Conservation (phyloP, 2,113 vertebrate genomes). For the Cyanistes caeruleus region DNA sequence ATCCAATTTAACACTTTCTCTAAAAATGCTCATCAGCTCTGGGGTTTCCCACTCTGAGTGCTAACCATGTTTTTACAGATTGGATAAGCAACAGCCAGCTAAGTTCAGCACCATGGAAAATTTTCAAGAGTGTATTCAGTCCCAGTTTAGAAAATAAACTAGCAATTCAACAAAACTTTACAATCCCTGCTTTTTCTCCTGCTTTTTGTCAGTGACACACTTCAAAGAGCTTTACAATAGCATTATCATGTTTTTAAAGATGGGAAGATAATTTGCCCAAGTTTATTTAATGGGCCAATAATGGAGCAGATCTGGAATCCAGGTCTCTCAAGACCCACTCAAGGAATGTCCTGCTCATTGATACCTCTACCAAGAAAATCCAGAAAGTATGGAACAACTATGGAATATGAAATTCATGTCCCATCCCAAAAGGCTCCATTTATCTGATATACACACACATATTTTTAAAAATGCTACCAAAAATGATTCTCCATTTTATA, state of each 20-base stretch:
- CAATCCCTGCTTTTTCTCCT: not conserved
- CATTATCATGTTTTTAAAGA: not conserved
- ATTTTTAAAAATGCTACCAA: not conserved
- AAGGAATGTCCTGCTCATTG: not conserved
- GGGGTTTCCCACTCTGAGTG: not conserved
- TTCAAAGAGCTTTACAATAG: not conserved
- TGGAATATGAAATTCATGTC: not conserved
- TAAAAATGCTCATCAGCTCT: not conserved
- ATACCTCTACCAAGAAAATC: not conserved
- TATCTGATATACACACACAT: not conserved
- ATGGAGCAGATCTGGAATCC: not conserved
- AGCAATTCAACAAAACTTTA: not conserved
- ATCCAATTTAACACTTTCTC: not conserved
- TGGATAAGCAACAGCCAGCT: not conserved
- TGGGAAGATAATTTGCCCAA: not conserved
- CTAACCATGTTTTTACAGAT: not conserved
- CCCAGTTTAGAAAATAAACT: not conserved
- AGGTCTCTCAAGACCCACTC: not conserved
- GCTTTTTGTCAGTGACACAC: not conserved
- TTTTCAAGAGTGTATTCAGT: not conserved
- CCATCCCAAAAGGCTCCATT: not conserved
- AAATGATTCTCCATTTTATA: not conserved
- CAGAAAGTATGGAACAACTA: not conserved
- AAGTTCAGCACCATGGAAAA: not conserved
- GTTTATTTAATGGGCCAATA: not conserved